phyloP scores from a whole-genome alignment of 2,797 vertebrate species.

The Poecilia gillii region DNA sequence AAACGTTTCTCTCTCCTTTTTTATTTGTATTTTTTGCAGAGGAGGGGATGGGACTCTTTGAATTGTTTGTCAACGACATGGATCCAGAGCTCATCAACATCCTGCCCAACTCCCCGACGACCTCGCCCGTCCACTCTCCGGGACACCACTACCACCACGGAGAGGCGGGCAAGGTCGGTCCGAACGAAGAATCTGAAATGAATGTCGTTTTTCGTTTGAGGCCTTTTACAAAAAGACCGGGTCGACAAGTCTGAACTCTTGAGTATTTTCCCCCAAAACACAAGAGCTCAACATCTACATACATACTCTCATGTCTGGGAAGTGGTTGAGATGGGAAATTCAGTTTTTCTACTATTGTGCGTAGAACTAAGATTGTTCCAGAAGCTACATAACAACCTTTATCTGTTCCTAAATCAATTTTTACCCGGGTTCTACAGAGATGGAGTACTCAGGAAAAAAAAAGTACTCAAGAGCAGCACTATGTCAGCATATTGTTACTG shows the following conservation, averaged over 20 bases:
- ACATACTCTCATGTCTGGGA: neutral
- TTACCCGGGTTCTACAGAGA: no score
- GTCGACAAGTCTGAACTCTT: no score
- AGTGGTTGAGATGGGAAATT: neutral
- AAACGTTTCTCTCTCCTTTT: neutral
- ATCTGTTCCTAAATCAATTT: neutral
- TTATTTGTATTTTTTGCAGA: constrained; percentile 77
- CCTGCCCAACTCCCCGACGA: constrained; percentile 93
- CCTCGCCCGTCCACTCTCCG: constrained; percentile 95
- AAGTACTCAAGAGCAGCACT: neutral
- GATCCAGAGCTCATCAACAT: constrained; percentile 98
- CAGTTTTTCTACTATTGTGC: neutral
- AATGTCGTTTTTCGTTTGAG: neutral
- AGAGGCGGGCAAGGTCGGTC: constrained; percentile 93
- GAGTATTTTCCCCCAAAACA: neutral
- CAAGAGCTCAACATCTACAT: neutral
- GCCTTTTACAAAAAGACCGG: neutral
- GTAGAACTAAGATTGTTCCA: neutral
- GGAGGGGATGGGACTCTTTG: constrained; percentile 94
- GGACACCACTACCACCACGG: constrained; percentile 94
- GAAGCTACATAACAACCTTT: neutral
- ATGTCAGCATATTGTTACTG: no score
- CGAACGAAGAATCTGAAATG: neutral
- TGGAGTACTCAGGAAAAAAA: neutral
- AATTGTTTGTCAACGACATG: constrained; percentile 94